Base-by-base conservation (phyloP, 2,113 vertebrate genomes). In the Recurvirostra avosetta region DNA sequence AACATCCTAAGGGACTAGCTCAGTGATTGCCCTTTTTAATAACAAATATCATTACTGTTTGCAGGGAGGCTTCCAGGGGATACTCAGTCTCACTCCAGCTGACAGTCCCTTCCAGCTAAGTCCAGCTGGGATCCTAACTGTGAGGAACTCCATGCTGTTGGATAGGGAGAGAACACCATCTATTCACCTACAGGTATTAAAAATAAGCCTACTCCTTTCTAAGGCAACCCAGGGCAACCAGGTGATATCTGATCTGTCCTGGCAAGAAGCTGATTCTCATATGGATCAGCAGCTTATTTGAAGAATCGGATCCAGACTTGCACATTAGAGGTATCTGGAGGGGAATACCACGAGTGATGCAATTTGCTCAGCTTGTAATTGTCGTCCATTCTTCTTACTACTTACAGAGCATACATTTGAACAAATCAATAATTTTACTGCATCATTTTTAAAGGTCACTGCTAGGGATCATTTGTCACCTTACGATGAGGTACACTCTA, bases 41-140 rank as follows among this genome's bases (percentile, higher is more conserved):
- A 77, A 40, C 27, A 81, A 75, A 25, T 68, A 32, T 41, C 11
- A 27, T 77, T 59, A 8, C 45, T 92, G 27, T n/a, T 81, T 92
- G 61, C 70, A 98, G 98, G 98, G 98, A 71, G 98, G 98, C 17
- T 99, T 99, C 91, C 92, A 96, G 26, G 98, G 98, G 94, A 98
- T 36, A 0, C 25, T 98, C 45, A 43, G 3, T 49, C 95, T 99
- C 72, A 7, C 92, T 71, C 97, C 98, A 45, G 97, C 93, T 29
- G 96, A 98, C 16, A 88, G 67, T 55, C 97, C 98, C 29, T 99
- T 99, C 96, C 97, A 97, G 16, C 40, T 98, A 47, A 79, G 66
- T 16, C 15, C 94, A 40, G 55, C 97, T 41, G 98, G 98, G 63
- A 92, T 91, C 41, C 80, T 99, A 22, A 96, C 74, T 86, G 98